Evolutionary conservation across 2,113 vertebrate genomes (phyloP), one percentile per base, ranked within the genome.

Genomic region (Halichoerus grypus): DNA sequence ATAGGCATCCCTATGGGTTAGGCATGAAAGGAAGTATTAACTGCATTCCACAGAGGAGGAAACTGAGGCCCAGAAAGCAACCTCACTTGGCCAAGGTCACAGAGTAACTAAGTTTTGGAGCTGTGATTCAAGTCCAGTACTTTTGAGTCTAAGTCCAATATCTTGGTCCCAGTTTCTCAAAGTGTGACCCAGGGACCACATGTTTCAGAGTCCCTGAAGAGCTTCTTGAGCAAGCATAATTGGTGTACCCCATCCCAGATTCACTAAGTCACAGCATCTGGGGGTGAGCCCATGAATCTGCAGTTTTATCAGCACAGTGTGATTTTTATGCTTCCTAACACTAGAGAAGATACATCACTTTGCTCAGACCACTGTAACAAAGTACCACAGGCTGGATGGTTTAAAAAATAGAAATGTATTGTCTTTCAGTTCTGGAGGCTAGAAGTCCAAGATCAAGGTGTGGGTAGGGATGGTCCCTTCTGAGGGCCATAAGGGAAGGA

Each of bases 41-140:
- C 36, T 18, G 36, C 76, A 59, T 84, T 65, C 69, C 79, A 8
- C 10, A 53, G 18, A 33, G 18, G 2, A 51, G 26, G 16, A 42
- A 92, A 49, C 46, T 72, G 61, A 94, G 76, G 28, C 39, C 21
- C 33, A 53, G 21, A 94, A 90, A 95, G 19, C 11, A 96, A 61
- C 33, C 1, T 82, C 16, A 51, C 33, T 71, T 72, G 69, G 49
- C 53, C 79, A 96, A 59, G 14, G 12, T 77, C 69, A 7, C 28
- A 46, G 49, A 76, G 28, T 57, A 24, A 79, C 69, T 53, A 51
- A 67, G 24, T 49, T 42, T 39, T 24, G 82, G 42, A 61, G 5
- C 42, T 84, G 13, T 63, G 11, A 74, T 46, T 93, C 86, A 80
- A 67, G 65, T 21, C 53, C n/a, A 91, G 59, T 65, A 65, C 10